These are phyloP conservation scores for Phengaris alcon DNA, from an alignment of 2,888 invertebrate species.

Conservation along the genomic window DNA sequence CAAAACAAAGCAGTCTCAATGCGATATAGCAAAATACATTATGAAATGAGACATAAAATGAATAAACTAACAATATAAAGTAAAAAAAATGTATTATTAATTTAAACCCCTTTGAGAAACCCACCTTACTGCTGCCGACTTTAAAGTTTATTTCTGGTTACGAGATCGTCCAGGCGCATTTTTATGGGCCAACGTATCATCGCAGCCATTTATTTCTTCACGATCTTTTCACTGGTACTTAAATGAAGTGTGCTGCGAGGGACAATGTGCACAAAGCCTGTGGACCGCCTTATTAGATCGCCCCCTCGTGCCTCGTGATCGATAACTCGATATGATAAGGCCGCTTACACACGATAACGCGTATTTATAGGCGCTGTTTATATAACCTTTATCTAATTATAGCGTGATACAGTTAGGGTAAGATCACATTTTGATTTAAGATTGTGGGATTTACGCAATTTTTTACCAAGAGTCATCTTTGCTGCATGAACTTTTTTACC, in stretches of 20 bases:
- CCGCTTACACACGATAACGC: conserved; percentile 26
- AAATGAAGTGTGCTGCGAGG: conserved; percentile 29
- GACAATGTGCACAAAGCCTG: conserved; percentile 31
- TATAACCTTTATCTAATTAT: neutral
- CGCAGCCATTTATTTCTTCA: conserved; percentile 30
- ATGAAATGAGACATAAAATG: conserved; percentile 3
- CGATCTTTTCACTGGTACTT: conserved; percentile 31
- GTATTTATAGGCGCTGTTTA: neutral
- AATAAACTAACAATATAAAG: conserved; percentile 6
- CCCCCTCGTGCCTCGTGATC: conserved; percentile 28
- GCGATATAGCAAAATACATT: neutral
- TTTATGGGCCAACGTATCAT: conserved; percentile 29
- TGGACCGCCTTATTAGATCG: conserved; percentile 30
- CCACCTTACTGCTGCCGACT: neutral
- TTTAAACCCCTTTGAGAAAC: neutral
- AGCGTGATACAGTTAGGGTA: too few species aligned
- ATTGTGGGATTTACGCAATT: too few species aligned
- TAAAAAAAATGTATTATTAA: conserved; percentile 17
- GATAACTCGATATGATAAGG: conserved; percentile 27
- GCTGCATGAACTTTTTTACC: too few species aligned
- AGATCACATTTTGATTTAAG: too few species aligned
- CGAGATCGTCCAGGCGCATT: conserved; percentile 15
- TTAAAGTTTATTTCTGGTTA: conserved; percentile 25
- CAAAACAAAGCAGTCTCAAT: neutral
- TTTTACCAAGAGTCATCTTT: too few species aligned